A percentile compares a stretch with the other conserved stretches of the same genome.
Conservation (phyloP, 2,888 invertebrate species). For the Drosophila ezoana region DNA sequence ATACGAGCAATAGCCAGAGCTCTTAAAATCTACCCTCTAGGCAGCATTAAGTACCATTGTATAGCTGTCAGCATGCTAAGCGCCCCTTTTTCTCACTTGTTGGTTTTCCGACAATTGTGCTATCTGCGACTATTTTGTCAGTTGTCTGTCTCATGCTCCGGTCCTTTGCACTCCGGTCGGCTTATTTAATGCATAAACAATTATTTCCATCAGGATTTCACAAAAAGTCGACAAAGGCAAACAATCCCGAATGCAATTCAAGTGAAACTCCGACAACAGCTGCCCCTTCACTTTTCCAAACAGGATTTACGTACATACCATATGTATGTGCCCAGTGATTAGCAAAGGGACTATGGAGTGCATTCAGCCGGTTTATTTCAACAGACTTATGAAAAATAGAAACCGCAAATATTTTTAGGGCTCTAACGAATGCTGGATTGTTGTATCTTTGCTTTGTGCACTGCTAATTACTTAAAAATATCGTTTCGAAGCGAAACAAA, state of each 20-base stretch:
- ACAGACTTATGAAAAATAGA: constrained; percentile 42
- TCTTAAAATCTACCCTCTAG: constrained; percentile 55
- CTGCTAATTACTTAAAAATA: constrained; percentile 68
- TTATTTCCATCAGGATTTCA: constrained; percentile 81
- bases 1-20: constrained; percentile 20
- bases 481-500: constrained; percentile 19
- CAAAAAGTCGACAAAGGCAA: constrained; percentile 79
- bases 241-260: constrained; percentile 64
- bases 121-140: constrained; percentile 68
- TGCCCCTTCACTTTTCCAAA: constrained; percentile 55
- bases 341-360: constrained; percentile 42
- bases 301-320: constrained; percentile 56
- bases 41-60: constrained; percentile 72
- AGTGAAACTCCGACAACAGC: constrained; percentile 54
- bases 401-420: constrained; percentile 75
- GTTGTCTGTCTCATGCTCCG: constrained; percentile 63
- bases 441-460: constrained; percentile 55
- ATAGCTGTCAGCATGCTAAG: constrained; percentile 73
- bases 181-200: constrained; percentile 83
- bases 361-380: constrained; percentile 12
- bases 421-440: constrained; percentile 33
- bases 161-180: constrained; percentile 60
- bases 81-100: constrained; percentile 71
- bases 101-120: constrained; percentile 64
- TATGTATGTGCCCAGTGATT: constrained; percentile 53